Evolutionary conservation across 2,113 vertebrate genomes (phyloP).

Genomic region (Corythornis madagascariensis): DNA sequence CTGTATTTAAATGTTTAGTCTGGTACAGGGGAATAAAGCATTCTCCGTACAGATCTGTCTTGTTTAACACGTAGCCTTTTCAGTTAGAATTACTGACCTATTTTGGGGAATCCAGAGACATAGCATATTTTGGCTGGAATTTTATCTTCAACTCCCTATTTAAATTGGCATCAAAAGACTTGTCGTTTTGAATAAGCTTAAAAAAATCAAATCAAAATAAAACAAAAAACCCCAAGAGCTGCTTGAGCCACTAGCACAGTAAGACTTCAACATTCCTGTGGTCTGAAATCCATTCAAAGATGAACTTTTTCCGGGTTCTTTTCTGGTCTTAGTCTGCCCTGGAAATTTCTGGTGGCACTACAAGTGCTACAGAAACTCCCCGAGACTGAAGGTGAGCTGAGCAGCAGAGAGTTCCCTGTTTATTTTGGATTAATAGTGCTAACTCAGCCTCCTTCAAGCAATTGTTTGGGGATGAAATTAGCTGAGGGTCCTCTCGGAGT

Average conservation of each 20-base stretch:
- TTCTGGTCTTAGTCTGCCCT: not conserved
- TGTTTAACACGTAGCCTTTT: not conserved
- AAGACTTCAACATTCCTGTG: conserved; percentile 19
- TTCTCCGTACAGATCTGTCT: not conserved
- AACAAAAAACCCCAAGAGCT: not conserved
- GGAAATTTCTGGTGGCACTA: not conserved
- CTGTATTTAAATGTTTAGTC: conserved; percentile 25
- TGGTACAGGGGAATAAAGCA: not conserved
- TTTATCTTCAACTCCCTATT: conserved; percentile 45
- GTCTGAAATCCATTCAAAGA: conserved; percentile 35
- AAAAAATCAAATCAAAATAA: no score
- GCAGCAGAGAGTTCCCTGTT: not conserved
- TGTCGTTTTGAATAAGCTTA: not conserved
- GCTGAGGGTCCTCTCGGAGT: not conserved
- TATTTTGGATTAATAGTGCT: not conserved
- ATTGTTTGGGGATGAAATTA: not conserved
- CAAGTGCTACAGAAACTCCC: not conserved
- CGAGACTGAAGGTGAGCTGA: not conserved
- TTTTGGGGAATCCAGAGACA: not conserved
- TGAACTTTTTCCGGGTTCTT: not conserved
- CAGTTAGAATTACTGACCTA: not conserved
- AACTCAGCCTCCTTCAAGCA: not conserved
- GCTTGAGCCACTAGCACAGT: not conserved
- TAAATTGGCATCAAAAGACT: not conserved
- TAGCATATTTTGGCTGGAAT: conserved; percentile 32